phyloP scores from a whole-genome alignment of 2,888 invertebrate genomes.

The Achlya flavicornis region DNA sequence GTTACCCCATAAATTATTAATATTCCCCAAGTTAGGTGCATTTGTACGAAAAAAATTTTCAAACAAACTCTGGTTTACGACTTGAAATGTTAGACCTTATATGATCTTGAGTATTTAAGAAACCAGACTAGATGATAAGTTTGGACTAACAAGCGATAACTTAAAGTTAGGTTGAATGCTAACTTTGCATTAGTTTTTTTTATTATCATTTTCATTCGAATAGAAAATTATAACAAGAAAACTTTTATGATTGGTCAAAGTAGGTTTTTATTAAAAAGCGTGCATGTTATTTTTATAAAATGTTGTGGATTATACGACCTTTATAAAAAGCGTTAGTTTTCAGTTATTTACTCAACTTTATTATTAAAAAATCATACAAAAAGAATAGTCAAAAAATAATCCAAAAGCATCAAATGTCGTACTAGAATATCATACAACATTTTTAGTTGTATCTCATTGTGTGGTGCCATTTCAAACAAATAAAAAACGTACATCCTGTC shows the following conservation, averaged over 20 bases:
- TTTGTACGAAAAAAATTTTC: constrained; percentile 22
- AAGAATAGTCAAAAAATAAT: not conserved
- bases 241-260: not conserved
- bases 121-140: not conserved
- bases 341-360: not conserved
- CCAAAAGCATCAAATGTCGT: too few relatives aligned
- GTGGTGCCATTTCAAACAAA: not conserved
- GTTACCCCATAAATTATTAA: constrained; percentile 63
- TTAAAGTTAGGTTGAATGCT: not conserved
- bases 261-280: not conserved
- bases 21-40: constrained; percentile 38
- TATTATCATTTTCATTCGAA: not conserved
- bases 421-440: not conserved
- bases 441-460: not conserved
- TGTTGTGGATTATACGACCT: too few relatives aligned
- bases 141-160: not conserved
- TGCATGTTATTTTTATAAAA: not conserved
- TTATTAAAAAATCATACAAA: not conserved
- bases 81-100: not conserved
- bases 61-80: not conserved
- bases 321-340: too few relatives aligned
- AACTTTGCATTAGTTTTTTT: not conserved
- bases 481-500: not conserved
- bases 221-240: constrained; percentile 2
- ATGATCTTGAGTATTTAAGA: not conserved